Conservation (phyloP, 23 tunicate species). For the Trididemnum clinides region DNA sequence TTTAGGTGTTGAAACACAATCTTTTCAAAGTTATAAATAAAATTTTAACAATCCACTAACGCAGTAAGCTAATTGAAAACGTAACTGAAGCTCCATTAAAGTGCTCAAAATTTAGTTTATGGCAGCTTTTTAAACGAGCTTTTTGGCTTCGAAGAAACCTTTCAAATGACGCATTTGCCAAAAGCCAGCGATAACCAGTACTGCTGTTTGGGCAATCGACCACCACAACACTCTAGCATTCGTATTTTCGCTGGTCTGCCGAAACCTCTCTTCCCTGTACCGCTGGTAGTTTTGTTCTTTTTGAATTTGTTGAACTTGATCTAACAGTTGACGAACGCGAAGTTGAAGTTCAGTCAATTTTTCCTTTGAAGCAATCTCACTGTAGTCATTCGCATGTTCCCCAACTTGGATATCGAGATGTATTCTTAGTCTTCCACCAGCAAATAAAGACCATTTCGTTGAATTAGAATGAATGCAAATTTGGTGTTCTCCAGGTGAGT, state of each 20-base stretch:
- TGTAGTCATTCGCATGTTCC: slow-evolving; percentile 58
- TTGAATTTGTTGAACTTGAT: slow-evolving; percentile 64
- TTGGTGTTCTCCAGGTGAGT: slow-evolving; percentile 52
- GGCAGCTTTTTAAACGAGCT: slow-evolving; percentile 93
- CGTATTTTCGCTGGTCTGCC: slow-evolving; percentile 39
- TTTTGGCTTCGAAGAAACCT: slow-evolving; percentile 97
- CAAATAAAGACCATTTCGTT: slow-evolving; percentile 67
- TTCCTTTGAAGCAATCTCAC: slow-evolving; percentile 53
- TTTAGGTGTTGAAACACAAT: too few species aligned
- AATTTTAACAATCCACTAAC: too few species aligned
- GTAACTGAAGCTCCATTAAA: too few species aligned
- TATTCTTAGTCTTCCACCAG: slow-evolving; percentile 46
- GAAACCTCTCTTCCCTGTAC: slow-evolving; percentile 44
- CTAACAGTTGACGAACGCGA: slow-evolving; percentile 53
- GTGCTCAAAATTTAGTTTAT: too few species aligned
- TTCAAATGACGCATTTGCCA: slow-evolving; percentile 99
- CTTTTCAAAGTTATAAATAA: too few species aligned
- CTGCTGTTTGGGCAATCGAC: slow-evolving; percentile 63
- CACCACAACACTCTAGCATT: slow-evolving; percentile 57
- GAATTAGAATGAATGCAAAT: slow-evolving; percentile 72
- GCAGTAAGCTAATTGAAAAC: too few species aligned
- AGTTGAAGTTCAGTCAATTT: slow-evolving; percentile 54
- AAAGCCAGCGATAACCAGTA: slow-evolving; percentile 78
- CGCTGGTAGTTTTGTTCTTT: slow-evolving; percentile 74
- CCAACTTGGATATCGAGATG: slow-evolving; percentile 46